These are phyloP conservation scores for Schizopygopsis malacanthus DNA, from an alignment of 2,797 vertebrate species.

Conservation along the genomic window DNA sequence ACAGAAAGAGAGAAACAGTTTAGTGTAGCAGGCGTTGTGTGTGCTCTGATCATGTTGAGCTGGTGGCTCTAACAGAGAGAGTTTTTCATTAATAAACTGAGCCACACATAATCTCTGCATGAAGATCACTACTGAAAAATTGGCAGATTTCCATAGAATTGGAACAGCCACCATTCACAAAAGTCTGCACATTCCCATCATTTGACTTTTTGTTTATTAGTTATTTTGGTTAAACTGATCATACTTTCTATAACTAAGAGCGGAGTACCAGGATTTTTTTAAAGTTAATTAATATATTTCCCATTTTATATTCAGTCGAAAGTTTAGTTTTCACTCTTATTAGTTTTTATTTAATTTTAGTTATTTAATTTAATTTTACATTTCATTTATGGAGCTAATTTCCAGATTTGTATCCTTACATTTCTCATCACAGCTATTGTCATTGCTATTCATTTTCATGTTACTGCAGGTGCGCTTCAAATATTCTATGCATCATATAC, in stretches of 20 bases:
- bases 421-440: neutral
- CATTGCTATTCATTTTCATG: neutral
- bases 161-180: conserved; percentile 5
- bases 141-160: neutral
- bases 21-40: neutral
- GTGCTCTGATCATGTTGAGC: conserved; percentile 45
- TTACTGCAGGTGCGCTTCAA: neutral
- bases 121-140: neutral
- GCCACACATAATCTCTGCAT: neutral
- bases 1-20: conserved; percentile 45
- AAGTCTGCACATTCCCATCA: neutral
- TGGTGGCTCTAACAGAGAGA: conserved; percentile 22
- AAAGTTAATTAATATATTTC: neutral
- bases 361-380: neutral
- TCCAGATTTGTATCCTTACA: neutral
- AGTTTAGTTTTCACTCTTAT: neutral
- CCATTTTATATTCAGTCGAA: neutral
- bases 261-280: neutral
- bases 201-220: neutral
- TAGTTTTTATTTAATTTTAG: neutral
- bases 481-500: neutral
- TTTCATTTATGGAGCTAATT: neutral
- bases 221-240: neutral
- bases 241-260: neutral
- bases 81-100: conserved; percentile 8